phyloP scores from a whole-genome alignment of 2,888 invertebrate genomes.

The Mactromeris polynyma region DNA sequence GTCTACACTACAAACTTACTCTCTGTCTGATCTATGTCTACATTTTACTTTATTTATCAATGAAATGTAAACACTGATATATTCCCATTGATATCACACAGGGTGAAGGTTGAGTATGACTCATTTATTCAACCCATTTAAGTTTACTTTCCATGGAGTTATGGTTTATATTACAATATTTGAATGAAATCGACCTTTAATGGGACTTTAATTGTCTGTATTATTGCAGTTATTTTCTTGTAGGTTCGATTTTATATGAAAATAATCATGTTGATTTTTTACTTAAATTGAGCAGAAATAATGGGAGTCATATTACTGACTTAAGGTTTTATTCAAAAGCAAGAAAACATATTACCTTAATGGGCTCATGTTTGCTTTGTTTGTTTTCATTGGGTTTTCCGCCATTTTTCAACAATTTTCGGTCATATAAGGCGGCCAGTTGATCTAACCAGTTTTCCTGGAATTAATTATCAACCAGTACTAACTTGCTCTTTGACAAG shows the following conservation, averaged over 20 bases:
- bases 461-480: too few species aligned
- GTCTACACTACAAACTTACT: too few species aligned
- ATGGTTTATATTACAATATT: slow-evolving; percentile 1
- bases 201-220: background rate
- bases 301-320: background rate
- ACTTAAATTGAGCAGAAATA: slow-evolving; percentile 20
- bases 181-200: slow-evolving; percentile 4
- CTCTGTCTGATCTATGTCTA: too few species aligned
- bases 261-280: slow-evolving; percentile 31
- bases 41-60: too few species aligned
- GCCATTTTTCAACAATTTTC: too few species aligned
- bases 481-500: too few species aligned
- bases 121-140: background rate
- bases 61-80: too few species aligned
- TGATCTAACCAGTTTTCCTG: too few species aligned
- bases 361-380: too few species aligned
- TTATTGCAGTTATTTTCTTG: background rate
- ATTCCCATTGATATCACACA: too few species aligned
- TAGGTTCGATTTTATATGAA: background rate
- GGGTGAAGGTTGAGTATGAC: background rate
- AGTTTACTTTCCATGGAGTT: background rate
- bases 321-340: background rate
- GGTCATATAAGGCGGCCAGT: too few species aligned
- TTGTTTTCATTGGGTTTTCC: too few species aligned
- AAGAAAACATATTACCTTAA: background rate